These are phyloP conservation scores for Zele albiditarsus DNA, from an alignment of 2,888 invertebrate species.

Conservation along the genomic window DNA sequence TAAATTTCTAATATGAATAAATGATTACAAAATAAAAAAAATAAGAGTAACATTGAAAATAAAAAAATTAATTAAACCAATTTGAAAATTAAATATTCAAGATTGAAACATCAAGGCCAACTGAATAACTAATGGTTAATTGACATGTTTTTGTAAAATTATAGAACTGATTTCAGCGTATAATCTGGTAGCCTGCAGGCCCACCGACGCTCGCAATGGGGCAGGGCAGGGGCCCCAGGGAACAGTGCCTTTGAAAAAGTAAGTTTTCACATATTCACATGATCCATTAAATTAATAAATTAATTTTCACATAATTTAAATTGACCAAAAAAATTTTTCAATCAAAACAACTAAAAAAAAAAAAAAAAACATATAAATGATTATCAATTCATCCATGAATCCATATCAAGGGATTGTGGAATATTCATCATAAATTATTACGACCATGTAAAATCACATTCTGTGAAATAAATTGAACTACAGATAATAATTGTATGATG, in stretches of 20 bases:
- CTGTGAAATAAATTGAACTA: too few species aligned
- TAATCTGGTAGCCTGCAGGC: slow-evolving; percentile 98
- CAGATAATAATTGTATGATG: too few species aligned
- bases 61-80: not conserved
- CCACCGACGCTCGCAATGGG: slow-evolving; percentile 94
- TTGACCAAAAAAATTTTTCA: not conserved
- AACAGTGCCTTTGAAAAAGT: slow-evolving; percentile 99
- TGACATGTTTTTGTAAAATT: slow-evolving; percentile 65
- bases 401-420: slow-evolving; percentile 7
- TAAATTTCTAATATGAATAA: not conserved
- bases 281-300: slow-evolving; percentile 34
- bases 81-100: not conserved
- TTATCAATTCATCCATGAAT: not conserved
- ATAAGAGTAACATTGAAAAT: slow-evolving; percentile 17
- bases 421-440: slow-evolving; percentile 17
- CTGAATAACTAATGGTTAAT: not conserved
- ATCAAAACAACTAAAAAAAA: too few species aligned
- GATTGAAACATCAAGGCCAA: not conserved
- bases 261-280: slow-evolving; percentile 74
- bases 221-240: slow-evolving; percentile 80
- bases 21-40: slow-evolving; percentile 20
- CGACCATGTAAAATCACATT: not conserved
- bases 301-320: slow-evolving; percentile 17
- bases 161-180: slow-evolving; percentile 87
- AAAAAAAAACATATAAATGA: slow-evolving; percentile 35